A percentile compares a stretch with the other conserved stretches of the same genome.
Conservation (phyloP, 1,140 invertebrate genomes). For the Temnothorax nylanderi region DNA sequence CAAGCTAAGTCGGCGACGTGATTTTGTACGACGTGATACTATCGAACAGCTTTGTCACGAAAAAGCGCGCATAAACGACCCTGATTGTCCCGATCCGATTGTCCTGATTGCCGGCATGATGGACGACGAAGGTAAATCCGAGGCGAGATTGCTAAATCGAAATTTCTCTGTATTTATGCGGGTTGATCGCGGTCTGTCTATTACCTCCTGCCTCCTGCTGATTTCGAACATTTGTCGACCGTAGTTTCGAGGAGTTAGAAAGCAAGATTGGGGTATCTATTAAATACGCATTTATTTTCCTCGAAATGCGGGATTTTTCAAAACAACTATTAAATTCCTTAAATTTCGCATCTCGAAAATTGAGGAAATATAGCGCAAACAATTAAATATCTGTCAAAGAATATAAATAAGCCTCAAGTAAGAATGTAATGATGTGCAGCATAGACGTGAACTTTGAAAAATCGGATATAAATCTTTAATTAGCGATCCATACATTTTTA, state of each 20-base stretch:
- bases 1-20: slow-evolving; percentile 9
- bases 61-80: not conserved
- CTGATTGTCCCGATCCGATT: not conserved
- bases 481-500: not conserved
- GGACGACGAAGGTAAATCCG: slow-evolving; percentile 32
- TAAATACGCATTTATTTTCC: not conserved
- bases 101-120: not conserved
- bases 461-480: not conserved
- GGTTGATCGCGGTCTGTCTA: not conserved
- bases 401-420: not conserved
- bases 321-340: not conserved
- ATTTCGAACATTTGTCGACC: slow-evolving; percentile 7
- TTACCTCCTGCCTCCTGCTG: not conserved
- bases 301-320: not conserved
- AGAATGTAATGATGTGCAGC: not conserved
- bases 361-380: not conserved
- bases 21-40: slow-evolving; percentile 1
- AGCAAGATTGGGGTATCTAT: not conserved
- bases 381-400: not conserved
- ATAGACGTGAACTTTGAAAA: not conserved
- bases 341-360: not conserved
- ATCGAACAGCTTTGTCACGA: not conserved
- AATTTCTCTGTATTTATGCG: slow-evolving; percentile 27
- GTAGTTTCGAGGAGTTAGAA: not conserved
- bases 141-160: not conserved